Evolutionary conservation across 2,797 vertebrate genomes (phyloP), one percentile per base, ranked within the genome.

Genomic region (Coluber constrictor): DNA sequence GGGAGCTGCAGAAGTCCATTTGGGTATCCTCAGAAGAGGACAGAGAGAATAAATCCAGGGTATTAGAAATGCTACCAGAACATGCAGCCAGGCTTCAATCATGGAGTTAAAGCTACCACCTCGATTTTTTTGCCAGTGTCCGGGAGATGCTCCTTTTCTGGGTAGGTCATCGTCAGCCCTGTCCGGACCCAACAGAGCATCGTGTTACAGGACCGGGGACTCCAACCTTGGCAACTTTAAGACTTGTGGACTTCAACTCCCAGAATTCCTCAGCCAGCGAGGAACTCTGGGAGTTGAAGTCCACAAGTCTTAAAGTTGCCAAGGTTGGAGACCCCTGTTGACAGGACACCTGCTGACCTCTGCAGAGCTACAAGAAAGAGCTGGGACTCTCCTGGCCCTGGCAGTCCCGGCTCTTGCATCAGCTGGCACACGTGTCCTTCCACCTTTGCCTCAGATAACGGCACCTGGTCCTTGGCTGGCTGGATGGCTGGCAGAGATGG

Each of bases 351-450:
- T 29, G 18, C 51, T 11, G 2, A 16, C 12, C 27, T 43, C 18
- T 27, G 20, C 20, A 74, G 12, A 43, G 15, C 57, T 37, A 47
- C 29, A 5, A 13, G 13, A 51, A 88, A 1, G 5, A 27, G 4
- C n/a, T 18, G 23, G 88, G 43, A 1, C 13, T 83, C 47, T 60
- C 29, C 3, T 8, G 16, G 89, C 25, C 15, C 54, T 9, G 9
- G 1, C 1, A 0, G 15, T 87, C 89, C 29, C 8, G 3, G 4
- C 29, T 37, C 5, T 10, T 60, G n/a, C 15, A 0, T 1, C 56
- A 32, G 29, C 55, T 0, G 23, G 86, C 74, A n/a, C 7, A 37
- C 18, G 8, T 79, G 7, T 23, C 70, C 15, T 2, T 10, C 63
- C 13, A 5, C 20, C 9, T 29, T 51, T 20, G 1, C 6, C 4